These are phyloP conservation scores for Pedetes capensis DNA, from an alignment of 2,113 vertebrate species.

Conservation along the genomic window DNA sequence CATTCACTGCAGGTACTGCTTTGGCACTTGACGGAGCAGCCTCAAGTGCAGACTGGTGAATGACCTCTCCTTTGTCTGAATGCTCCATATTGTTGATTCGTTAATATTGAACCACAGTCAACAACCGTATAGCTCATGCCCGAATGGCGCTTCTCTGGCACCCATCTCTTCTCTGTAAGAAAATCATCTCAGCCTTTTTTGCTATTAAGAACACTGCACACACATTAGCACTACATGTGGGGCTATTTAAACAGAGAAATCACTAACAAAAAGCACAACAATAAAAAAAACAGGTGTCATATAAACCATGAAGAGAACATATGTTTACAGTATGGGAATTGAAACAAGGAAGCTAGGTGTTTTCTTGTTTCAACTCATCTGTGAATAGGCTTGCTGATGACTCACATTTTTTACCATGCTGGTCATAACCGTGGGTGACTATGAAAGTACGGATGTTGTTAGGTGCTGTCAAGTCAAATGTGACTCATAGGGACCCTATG, in stretches of 20 bases:
- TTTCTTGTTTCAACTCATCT: background rate
- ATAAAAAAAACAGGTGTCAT: background rate
- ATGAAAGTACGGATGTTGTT: too few species aligned
- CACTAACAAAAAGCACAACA: too few species aligned
- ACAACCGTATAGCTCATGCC: fast-evolving
- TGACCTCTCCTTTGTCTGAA: background rate
- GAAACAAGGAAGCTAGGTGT: background rate
- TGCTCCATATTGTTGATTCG: too few species aligned
- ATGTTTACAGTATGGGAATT: background rate
- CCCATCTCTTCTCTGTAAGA: background rate
- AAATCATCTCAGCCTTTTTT: too few species aligned
- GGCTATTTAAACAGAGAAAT: background rate
- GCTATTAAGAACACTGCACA: background rate
- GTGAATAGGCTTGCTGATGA: background rate
- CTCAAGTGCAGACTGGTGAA: too few species aligned
- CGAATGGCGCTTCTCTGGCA: too few species aligned
- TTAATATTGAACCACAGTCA: background rate
- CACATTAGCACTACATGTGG: background rate
- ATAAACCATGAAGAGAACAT: background rate
- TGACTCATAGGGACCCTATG: too few species aligned
- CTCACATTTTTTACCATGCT: fast-evolving
- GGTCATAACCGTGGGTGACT: background rate
- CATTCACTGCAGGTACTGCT: too few species aligned
- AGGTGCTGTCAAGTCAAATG: too few species aligned
- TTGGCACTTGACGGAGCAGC: too few species aligned